Percentiles rank a stretch among this genome's conserved stretches.
Evolutionary conservation across 2,888 invertebrate genomes (phyloP).

Genomic region (Drosophila neutralis): DNA sequence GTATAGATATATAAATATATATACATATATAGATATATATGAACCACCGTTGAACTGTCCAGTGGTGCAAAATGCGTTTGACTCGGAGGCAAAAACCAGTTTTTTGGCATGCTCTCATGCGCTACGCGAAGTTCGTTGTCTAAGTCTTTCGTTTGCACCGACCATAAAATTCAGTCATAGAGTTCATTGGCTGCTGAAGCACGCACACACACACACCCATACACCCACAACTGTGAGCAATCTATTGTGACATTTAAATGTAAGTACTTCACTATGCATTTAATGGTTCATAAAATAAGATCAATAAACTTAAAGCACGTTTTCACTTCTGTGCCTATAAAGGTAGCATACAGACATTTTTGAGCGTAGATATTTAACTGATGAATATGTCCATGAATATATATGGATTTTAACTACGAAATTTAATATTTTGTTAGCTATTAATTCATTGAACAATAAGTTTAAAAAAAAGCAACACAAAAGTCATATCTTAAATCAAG

Average conservation of each 20-base stretch:
- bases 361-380: neutral
- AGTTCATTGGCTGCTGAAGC: constrained; percentile 70
- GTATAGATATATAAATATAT: neutral
- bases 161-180: constrained; percentile 56
- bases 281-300: constrained; percentile 36
- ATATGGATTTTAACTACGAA: neutral
- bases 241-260: constrained; percentile 42
- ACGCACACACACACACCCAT: constrained; percentile 13
- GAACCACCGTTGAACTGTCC: constrained; percentile 66
- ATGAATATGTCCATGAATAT: neutral
- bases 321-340: neutral
- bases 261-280: constrained; percentile 25
- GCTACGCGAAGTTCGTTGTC: constrained; percentile 68
- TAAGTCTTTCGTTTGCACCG: constrained; percentile 74
- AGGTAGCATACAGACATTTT: neutral
- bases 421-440: neutral
- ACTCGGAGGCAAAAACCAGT: constrained; percentile 56
- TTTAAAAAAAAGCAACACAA: too few species aligned
- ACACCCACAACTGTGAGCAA: constrained; percentile 24
- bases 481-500: neutral
- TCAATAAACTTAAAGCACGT: constrained; percentile 10
- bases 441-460: too few species aligned
- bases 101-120: constrained; percentile 62
- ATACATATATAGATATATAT: neutral
- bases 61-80: constrained; percentile 57